Percentiles rank a stretch among this genome's conserved stretches.
phyloP scores from a whole-genome alignment of 2,888 invertebrate genomes.

The Diaprepes abbreviatus region DNA sequence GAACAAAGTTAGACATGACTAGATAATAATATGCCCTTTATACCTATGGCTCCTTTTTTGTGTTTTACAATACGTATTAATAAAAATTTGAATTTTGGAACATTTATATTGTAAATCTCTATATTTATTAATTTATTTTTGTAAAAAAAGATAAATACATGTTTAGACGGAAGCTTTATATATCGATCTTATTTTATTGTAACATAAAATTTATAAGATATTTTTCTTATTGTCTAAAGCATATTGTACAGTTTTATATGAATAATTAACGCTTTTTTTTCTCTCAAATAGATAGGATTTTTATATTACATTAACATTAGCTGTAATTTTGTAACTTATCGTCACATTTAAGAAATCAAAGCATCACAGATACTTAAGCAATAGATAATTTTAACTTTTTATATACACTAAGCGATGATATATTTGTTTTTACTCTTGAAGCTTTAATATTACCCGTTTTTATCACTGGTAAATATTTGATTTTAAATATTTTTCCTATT shows the following conservation, averaged over 20 bases:
- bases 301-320: conserved; percentile 45
- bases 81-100: conserved; percentile 42
- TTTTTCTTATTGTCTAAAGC: conserved; percentile 33
- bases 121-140: conserved; percentile 52
- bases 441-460: conserved; percentile 40
- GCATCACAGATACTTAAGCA: conserved; percentile 46
- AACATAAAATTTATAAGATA: conserved; percentile 27
- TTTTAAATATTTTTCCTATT: not conserved
- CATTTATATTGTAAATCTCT: conserved; percentile 45
- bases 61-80: conserved; percentile 27
- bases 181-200: conserved; percentile 44
- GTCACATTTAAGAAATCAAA: conserved; percentile 35
- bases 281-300: conserved; percentile 49
- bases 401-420: conserved; percentile 12
- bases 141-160: conserved; percentile 51
- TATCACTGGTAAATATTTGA: conserved; percentile 23
- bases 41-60: conserved; percentile 27
- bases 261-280: conserved; percentile 31
- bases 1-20: conserved; percentile 13
- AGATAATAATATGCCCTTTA: conserved; percentile 16
- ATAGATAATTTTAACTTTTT: conserved; percentile 38
- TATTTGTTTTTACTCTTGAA: conserved; percentile 31
- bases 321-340: conserved; percentile 26
- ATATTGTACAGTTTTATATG: conserved; percentile 47
- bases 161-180: conserved; percentile 50